A percentile compares a stretch with the other conserved stretches of the same genome.
Conservation (phyloP, 2,113 vertebrate species). For the Cyphotilapia sp. region DNA sequence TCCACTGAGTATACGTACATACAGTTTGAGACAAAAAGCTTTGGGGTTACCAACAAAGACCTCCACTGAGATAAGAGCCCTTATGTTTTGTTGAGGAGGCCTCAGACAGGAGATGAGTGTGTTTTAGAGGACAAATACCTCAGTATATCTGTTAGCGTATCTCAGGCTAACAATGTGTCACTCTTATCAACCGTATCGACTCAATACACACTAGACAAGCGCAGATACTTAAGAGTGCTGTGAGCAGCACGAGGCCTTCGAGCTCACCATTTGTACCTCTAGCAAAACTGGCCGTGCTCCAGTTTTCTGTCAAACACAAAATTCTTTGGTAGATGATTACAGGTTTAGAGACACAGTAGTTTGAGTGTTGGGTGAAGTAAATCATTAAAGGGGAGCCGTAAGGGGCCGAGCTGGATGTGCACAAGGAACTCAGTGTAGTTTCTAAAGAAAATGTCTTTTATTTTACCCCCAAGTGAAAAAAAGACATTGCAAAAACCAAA, state of each 20-base stretch:
- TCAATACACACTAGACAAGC: neutral
- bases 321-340: neutral
- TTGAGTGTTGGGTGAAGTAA: neutral
- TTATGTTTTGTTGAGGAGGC: neutral
- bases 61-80: constrained; percentile 20
- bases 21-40: neutral
- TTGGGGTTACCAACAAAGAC: neutral
- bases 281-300: neutral
- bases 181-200: neutral
- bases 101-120: neutral
- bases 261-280: neutral
- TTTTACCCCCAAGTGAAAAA: neutral
- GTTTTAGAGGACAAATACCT: neutral
- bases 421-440: neutral
- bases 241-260: neutral
- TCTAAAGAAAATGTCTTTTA: neutral
- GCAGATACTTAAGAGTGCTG: neutral
- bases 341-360: neutral
- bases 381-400: neutral
- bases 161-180: neutral
- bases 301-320: neutral
- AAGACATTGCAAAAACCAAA: neutral
- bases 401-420: neutral
- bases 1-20: neutral
- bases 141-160: neutral